phyloP scores from a whole-genome alignment of 2,888 invertebrate genomes.

The Brachynemurus nebulosus region DNA sequence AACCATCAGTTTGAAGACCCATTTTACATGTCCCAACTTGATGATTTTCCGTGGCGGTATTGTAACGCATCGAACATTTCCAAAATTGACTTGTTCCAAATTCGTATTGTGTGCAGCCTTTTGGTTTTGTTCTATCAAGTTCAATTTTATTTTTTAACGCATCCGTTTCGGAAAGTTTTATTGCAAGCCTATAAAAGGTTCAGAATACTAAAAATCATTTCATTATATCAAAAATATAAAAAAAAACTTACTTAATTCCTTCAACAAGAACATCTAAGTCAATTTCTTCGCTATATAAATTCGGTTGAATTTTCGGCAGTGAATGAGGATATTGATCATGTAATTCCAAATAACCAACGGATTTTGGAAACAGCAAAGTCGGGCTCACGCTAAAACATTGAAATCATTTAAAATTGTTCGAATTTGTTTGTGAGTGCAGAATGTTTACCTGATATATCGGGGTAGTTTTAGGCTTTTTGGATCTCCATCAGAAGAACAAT shows the following conservation, averaged over 20 bases:
- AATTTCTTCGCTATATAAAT: slow-evolving; percentile 3
- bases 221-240: too few relatives aligned
- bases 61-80: slow-evolving; percentile 12
- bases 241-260: slow-evolving; percentile 13
- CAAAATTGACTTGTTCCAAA: slow-evolving; percentile 12
- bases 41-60: slow-evolving; percentile 14
- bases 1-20: slow-evolving; percentile 11
- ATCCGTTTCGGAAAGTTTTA: slow-evolving; percentile 8
- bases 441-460: slow-evolving; percentile 1
- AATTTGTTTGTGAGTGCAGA: not conserved
- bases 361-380: slow-evolving; percentile 12
- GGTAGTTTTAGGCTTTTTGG: not conserved
- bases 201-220: not conserved
- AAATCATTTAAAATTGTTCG: not conserved
- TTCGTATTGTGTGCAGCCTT: slow-evolving; percentile 7
- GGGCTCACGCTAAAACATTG: slow-evolving; percentile 12
- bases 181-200: slow-evolving; percentile 7
- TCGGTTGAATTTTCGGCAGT: slow-evolving; percentile 11
- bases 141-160: slow-evolving; percentile 11
- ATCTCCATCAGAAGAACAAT: slow-evolving; percentile 11
- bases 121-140: slow-evolving; percentile 8
- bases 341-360: slow-evolving; percentile 12
- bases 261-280: slow-evolving; percentile 11
- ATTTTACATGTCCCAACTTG: slow-evolving; percentile 15
- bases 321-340: slow-evolving; percentile 7